These are phyloP conservation scores for Procambarus virginalis DNA, from an alignment of 1,140 invertebrate species.

Conservation along the genomic window DNA sequence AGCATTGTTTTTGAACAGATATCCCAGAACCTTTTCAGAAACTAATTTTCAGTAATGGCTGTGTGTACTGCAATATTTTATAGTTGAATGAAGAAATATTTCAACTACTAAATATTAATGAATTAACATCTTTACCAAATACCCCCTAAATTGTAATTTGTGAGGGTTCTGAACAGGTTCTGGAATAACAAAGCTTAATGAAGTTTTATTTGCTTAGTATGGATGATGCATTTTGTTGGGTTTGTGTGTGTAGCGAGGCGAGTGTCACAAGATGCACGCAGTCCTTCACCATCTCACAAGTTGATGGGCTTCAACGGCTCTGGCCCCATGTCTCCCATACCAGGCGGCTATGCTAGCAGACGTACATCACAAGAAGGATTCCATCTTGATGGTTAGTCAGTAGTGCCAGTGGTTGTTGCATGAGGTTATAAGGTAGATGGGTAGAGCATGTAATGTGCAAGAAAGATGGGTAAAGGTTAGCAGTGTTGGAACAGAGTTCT, in stretches of 20 bases:
- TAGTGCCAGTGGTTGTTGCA: conserved; percentile 43
- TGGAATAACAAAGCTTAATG: conserved; percentile 23
- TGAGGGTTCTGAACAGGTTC: neutral
- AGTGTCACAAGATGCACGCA: conserved; percentile 83
- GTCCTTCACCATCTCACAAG: conserved; percentile 86
- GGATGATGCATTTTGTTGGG: conserved; percentile 62
- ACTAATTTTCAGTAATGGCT: neutral
- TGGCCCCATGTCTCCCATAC: conserved; percentile 84
- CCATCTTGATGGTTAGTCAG: conserved; percentile 82
- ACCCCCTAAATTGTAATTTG: too few relatives aligned
- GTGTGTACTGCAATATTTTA: neutral
- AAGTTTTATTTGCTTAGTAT: conserved; percentile 39
- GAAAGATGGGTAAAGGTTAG: neutral
- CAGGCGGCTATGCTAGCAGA: conserved; percentile 92
- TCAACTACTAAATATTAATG: too few relatives aligned
- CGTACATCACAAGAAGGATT: conserved; percentile 93
- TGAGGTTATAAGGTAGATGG: neutral
- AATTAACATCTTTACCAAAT: too few relatives aligned
- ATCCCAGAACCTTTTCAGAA: conserved; percentile 1
- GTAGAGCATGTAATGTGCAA: neutral
- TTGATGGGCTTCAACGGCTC: conserved; percentile 80
- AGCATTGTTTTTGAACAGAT: neutral
- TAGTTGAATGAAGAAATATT: too few relatives aligned
- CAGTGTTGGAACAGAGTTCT: neutral
- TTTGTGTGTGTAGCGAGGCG: conserved; percentile 79